Base-by-base conservation (phyloP, 2,888 invertebrate genomes). In the Phengaris arion region DNA sequence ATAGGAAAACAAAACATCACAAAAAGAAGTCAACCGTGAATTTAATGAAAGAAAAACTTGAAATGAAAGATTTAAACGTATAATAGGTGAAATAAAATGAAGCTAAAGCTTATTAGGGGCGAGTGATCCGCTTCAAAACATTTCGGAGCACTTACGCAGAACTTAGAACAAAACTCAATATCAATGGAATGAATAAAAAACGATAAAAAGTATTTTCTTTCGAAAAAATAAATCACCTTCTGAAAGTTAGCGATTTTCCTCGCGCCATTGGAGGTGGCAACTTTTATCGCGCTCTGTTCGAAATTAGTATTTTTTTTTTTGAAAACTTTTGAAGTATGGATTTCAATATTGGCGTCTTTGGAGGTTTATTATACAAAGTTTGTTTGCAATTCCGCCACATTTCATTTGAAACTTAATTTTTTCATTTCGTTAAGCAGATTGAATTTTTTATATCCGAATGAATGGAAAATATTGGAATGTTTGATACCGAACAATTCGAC, bases 311-410 rank as follows among this genome's bases (percentile, higher is more conserved):
- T 85, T 35, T 85, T 85, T 88, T 88, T 87, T 86, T 86, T 83
- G 83, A 83, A 81, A 89, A 91, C 85, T 89, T 91, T 87, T 88
- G 87, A 90, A 88, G 89, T 88, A 90, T 91, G 87, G 90, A 89
- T 89, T 90, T 88, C 90, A 88, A 89, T 91, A 91, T 91, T 89
- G 89, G 89, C 90, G 89, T 91, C 90, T 87, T 87, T 87, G 86
- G 69, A 75, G 69, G 55, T 74, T 68, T 68, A 74, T 75, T 75
- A 75, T 70, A 55, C 46, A 48, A 69, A 64, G 59, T 51, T 59
- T 64, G 57, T 57, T 55, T 15, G 35, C 35, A 15, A 35, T n/a
- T 45, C 55, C 9, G 46, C 74, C 57, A 59, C 74, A 72, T 72
- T 72, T 72, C 54, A 35, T 35, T 64, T 72, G 22, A 35, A 72